Percentiles rank a stretch among this genome's conserved stretches.
These are phyloP conservation scores for Drosophila kambysellisi DNA, from an alignment of 2,888 invertebrate genomes.

Conservation along the genomic window DNA sequence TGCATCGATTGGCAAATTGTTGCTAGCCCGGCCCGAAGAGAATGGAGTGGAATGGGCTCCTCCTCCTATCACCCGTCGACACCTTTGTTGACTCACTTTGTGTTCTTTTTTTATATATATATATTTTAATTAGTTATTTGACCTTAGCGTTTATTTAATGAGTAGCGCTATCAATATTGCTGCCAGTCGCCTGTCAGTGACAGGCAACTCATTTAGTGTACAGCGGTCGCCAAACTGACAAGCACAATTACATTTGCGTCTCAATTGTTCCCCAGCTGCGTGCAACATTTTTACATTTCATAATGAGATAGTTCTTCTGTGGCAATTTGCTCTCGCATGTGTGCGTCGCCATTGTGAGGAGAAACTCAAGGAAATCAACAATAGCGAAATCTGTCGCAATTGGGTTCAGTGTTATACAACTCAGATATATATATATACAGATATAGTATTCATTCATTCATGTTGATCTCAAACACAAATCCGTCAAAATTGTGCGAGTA, in stretches of 20 bases:
- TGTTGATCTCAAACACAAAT: neutral
- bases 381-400: slow-evolving; percentile 15
- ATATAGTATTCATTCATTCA: slow-evolving; percentile 8
- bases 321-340: slow-evolving; percentile 37
- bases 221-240: neutral
- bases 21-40: slow-evolving; percentile 5
- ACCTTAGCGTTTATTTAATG: slow-evolving; percentile 17
- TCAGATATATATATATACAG: neutral
- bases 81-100: neutral
- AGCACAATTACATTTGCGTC: slow-evolving; percentile 27
- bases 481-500: neutral
- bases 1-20: slow-evolving; percentile 59
- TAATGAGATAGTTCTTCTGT: slow-evolving; percentile 13
- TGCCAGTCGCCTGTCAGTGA: slow-evolving; percentile 30
- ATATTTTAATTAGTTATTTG: slow-evolving; percentile 33
- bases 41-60: neutral
- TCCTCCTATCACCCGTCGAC: neutral
- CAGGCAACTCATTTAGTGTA: slow-evolving; percentile 19
- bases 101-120: neutral
- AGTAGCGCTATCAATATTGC: slow-evolving; percentile 28
- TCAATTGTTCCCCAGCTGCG: slow-evolving; percentile 13
- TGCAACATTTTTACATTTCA: slow-evolving; percentile 27
- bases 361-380: slow-evolving; percentile 32
- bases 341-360: slow-evolving; percentile 32
- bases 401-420: slow-evolving; percentile 9